Evolutionary conservation across 2,797 vertebrate species (phyloP).

Genomic region (Syngnathus acus): DNA sequence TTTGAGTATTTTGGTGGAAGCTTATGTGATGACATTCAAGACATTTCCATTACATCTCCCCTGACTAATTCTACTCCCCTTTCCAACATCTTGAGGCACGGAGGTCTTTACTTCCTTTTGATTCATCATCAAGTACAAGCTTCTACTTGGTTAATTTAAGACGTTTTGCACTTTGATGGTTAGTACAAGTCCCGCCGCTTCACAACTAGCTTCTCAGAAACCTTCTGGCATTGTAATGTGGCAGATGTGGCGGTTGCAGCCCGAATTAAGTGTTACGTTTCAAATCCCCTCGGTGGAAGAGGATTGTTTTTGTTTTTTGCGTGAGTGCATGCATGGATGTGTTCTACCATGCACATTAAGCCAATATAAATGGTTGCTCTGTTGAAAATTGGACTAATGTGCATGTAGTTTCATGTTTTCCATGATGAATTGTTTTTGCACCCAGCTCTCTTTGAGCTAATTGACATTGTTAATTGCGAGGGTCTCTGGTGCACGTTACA

Average conservation of each 20-base stretch:
- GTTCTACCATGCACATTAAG: slow-evolving; percentile 9
- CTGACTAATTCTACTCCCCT: slow-evolving; percentile 36
- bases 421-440: not conserved
- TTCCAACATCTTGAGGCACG: slow-evolving; percentile 30
- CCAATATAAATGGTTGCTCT: not conserved
- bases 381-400: not conserved
- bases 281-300: slow-evolving; percentile 8
- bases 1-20: slow-evolving; percentile 28
- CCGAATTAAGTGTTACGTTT: not conserved
- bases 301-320: slow-evolving; percentile 1
- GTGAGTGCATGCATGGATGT: not conserved
- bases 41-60: slow-evolving; percentile 42
- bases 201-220: slow-evolving; percentile 11
- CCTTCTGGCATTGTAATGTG: slow-evolving; percentile 21
- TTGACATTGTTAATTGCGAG: slow-evolving; percentile 50
- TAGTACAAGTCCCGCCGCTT: slow-evolving; percentile 14
- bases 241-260: not conserved
- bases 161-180: slow-evolving; percentile 33
- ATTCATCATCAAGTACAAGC: slow-evolving; percentile 17
- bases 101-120: slow-evolving; percentile 34
- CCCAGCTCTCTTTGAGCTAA: slow-evolving; percentile 29
- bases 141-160: not conserved
- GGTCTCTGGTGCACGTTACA: slow-evolving; percentile 41
- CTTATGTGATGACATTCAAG: slow-evolving; percentile 31
- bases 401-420: not conserved